phyloP scores from a whole-genome alignment of 1,140 invertebrate species.

The Hyposmocoma kahamanoa region DNA sequence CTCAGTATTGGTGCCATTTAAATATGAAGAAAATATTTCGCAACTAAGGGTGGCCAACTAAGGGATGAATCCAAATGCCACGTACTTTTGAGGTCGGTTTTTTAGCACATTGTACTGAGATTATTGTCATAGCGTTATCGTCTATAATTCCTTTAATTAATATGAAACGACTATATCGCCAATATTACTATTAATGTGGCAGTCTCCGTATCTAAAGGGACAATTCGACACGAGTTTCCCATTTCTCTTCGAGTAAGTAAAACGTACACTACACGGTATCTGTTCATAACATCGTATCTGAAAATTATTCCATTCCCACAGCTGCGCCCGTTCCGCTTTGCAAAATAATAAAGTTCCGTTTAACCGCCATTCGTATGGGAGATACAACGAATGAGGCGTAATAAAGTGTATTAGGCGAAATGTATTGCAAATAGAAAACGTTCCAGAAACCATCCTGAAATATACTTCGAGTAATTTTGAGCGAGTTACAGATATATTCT shows the following conservation, averaged over 20 bases:
- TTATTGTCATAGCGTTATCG: too few relatives aligned
- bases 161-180: too few relatives aligned
- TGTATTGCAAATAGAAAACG: slow-evolving; percentile 50
- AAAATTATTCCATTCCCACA: slow-evolving; percentile 48
- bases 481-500: not conserved
- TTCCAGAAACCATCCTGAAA: not conserved
- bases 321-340: slow-evolving; percentile 49
- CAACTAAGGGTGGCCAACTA: too few relatives aligned
- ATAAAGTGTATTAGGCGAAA: slow-evolving; percentile 64
- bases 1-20: too few relatives aligned
- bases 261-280: slow-evolving; percentile 37
- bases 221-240: slow-evolving; percentile 19
- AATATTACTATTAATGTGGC: too few relatives aligned
- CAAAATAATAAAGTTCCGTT: slow-evolving; percentile 66
- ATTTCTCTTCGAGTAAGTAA: slow-evolving; percentile 33
- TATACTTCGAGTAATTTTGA: not conserved
- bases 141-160: too few relatives aligned
- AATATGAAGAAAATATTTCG: too few relatives aligned
- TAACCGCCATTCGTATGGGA: slow-evolving; percentile 66
- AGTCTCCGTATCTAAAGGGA: too few relatives aligned
- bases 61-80: too few relatives aligned
- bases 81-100: too few relatives aligned
- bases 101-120: too few relatives aligned
- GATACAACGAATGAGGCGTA: slow-evolving; percentile 56
- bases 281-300: slow-evolving; percentile 34